Base-by-base conservation (phyloP, 2,797 vertebrate genomes). In the Muscicapa striata region DNA sequence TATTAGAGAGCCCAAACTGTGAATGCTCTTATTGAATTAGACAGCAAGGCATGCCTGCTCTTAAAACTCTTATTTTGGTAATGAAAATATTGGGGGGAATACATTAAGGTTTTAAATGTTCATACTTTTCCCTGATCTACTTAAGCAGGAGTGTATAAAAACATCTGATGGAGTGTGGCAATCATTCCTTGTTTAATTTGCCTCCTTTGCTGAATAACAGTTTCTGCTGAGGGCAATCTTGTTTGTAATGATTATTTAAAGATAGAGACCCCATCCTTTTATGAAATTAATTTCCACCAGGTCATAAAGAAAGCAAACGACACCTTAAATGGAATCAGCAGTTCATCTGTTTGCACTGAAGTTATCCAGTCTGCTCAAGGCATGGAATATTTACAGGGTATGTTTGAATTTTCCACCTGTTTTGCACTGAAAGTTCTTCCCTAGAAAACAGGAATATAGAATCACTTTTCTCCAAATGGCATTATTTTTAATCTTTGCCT, bases 381-480 rank as follows among this genome's bases (percentile, higher is more conserved):
- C 97, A 99, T 99, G 99, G 99, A 99, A 83, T 99, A 99, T 98
- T 98, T 99, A 91, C 97, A 99, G 92, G 99, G 99, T 99, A 98
- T 97, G 98, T 93, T 88, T 68, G 54, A 13, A 69, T 84, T 77
- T 76, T 63, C 61, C 24, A 1, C 2, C 3, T 84, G 75, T 76
- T 46, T 74, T 58, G 13, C n/a, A 8, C 4, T 85, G 49, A 7
- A 40, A 85, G 26, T 48, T 85, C 49, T 69, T 48, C 40, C 78
- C 59, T 79, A 43, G 29, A 75, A 78, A 79, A 1, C 14, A 40
- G 30, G 29, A 36, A 15, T 15, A 26, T 2, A 23, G 18, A 49
- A 52, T 21, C 32, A 11, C 19, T 75, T 36, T n/a, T 82, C 48
- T 54, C 57, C 59, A 54, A 6, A 16, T 13, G 5, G 7, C 55